Evolutionary conservation across 2,888 invertebrate species (phyloP), one percentile per base, ranked within the genome.

Genomic region (Beris chalybata): DNA sequence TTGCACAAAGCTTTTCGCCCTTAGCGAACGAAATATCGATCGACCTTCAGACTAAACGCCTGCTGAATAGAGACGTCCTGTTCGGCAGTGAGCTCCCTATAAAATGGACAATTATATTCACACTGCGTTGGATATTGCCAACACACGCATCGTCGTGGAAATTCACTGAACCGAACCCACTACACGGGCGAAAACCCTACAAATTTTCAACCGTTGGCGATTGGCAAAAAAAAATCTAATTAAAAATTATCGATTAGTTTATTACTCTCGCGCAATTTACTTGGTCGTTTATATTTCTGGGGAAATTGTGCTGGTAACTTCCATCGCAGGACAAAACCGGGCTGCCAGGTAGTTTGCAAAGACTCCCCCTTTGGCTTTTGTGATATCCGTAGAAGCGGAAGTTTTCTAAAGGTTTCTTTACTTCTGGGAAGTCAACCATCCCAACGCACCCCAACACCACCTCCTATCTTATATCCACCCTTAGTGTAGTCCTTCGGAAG

Each of bases 191-290:
- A 12, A 54, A 31, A 13, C 43, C 32, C n/a, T n/a, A 48, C n/a
- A 48, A 12, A 38, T 38, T 38, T 38, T 7, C 38, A 38, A 38
- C 38, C 7, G 38, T 38, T 38, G 38, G 38, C 9, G 38, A 38
- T 38, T 38, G 45, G 30, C 32, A 31, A 30, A 48, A 38, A 61
- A 59, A 61, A 61, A 59, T 52, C 61, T 61, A 61, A 61, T 61
- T 61, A 61, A 61, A 61, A 61, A 61, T 52, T 61, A 52, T 61
- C 61, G 61, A 61, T 61, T 61, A 61, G 50, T 61, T 61, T 61
- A 61, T 61, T 61, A 61, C 38, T 61, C 52, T 32, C 61, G 61
- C 61, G 61, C 61, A 61, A 61, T 61, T 61, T 61, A 61, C 52
- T 52, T 15, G 47, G 11, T 38, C 29, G 32, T 32, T 38, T 32